Percentiles rank a stretch among this genome's conserved stretches.
Conservation (phyloP, 1,140 invertebrate genomes). For the Sinonovacula constricta region DNA sequence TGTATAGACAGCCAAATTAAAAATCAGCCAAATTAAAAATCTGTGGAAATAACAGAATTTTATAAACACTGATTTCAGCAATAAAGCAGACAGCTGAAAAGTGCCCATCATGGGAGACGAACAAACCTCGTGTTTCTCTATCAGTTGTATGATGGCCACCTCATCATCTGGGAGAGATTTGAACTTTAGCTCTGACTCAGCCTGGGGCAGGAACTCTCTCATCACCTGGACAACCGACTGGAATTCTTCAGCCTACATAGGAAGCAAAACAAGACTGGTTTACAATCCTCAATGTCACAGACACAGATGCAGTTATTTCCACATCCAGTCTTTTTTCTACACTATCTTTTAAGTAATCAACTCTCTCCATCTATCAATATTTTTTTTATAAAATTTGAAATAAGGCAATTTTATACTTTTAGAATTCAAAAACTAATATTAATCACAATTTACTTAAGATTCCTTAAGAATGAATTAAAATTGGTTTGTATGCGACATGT, state of each 20-base stretch:
- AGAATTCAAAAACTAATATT: too few species aligned
- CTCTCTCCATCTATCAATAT: not conserved
- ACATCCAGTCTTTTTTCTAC: constrained; percentile 13
- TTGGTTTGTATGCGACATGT: too few species aligned
- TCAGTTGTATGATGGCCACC: constrained; percentile 89
- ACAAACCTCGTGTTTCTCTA: constrained; percentile 88
- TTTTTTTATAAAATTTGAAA: constrained; percentile 7
- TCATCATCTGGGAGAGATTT: constrained; percentile 92
- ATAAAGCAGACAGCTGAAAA: too few species aligned
- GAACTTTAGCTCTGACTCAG: constrained; percentile 96
- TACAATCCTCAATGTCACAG: not conserved
- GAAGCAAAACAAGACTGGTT: constrained; percentile 9
- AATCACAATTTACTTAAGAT: too few species aligned
- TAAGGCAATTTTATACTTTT: too few species aligned
- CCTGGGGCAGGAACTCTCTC: constrained; percentile 92
- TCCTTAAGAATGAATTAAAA: too few species aligned
- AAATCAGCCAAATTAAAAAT: too few species aligned
- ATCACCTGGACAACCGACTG: constrained; percentile 97
- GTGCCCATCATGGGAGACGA: not conserved
- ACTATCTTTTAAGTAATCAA: not conserved
- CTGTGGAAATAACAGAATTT: too few species aligned
- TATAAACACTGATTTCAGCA: too few species aligned
- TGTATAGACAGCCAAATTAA: too few species aligned
- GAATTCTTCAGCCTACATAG: constrained; percentile 89
- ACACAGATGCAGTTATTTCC: not conserved